A percentile compares a stretch with the other conserved stretches of the same genome.
Evolutionary conservation across 1,140 invertebrate genomes (phyloP).

Genomic region (Procambarus virginalis): DNA sequence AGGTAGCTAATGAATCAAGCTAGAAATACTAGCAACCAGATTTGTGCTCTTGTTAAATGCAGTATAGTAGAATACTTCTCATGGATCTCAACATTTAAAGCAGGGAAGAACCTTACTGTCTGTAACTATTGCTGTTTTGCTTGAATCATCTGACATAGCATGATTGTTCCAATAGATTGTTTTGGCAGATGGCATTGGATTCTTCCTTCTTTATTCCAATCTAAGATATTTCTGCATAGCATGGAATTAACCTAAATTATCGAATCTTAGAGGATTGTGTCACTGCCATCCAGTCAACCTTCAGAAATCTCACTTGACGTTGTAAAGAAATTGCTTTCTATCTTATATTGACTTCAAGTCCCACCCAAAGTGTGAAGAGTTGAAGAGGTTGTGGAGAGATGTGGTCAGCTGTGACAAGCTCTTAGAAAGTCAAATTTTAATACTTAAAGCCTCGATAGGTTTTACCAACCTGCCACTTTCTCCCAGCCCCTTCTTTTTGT

Average conservation of each 20-base stretch:
- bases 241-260: not conserved
- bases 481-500: slow-evolving; percentile 26
- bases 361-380: slow-evolving; percentile 33
- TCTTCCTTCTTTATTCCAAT: slow-evolving; percentile 10
- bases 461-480: not conserved
- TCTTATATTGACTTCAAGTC: slow-evolving; percentile 34
- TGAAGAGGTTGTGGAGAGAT: slow-evolving; percentile 20
- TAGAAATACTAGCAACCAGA: slow-evolving; percentile 22
- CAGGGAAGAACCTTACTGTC: slow-evolving; percentile 60
- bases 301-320: slow-evolving; percentile 29
- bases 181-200: slow-evolving; percentile 17
- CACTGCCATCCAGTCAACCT: slow-evolving; percentile 17
- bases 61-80: slow-evolving; percentile 43
- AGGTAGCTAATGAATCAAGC: slow-evolving; percentile 36
- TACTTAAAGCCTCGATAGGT: slow-evolving; percentile 7
- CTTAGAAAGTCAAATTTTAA: not conserved
- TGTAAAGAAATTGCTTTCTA: slow-evolving; percentile 9
- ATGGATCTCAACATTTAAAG: slow-evolving; percentile 58
- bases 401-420: slow-evolving; percentile 1
- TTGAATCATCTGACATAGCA: slow-evolving; percentile 16
- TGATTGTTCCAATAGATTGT: slow-evolving; percentile 21
- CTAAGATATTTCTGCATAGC: not conserved
- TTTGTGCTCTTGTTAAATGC: slow-evolving; percentile 9
- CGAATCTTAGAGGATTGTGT: not conserved
- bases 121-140: slow-evolving; percentile 56